Conservation (phyloP, 2,113 vertebrate genomes). For the Perca flavescens region DNA sequence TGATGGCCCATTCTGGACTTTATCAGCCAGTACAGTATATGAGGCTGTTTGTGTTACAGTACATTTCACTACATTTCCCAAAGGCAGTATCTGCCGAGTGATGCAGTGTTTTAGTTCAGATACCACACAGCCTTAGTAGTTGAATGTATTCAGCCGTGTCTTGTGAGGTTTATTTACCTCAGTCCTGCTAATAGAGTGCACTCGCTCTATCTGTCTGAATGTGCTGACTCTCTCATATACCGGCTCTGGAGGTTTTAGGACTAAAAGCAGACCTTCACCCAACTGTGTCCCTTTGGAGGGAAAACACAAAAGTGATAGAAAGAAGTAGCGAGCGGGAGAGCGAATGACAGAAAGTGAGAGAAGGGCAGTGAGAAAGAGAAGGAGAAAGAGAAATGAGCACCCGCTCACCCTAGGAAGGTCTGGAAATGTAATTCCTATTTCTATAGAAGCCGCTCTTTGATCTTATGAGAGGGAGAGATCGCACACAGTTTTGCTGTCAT, state of each 20-base stretch:
- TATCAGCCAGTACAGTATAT: conserved; percentile 44
- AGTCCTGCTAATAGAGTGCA: conserved; percentile 80
- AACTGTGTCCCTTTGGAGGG: conserved; percentile 68
- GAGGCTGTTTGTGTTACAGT: conserved; percentile 69
- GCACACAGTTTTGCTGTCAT: conserved; percentile 87
- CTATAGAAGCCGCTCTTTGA: conserved; percentile 86
- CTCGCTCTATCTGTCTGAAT: conserved; percentile 77
- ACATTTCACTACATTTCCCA: conserved; percentile 74
- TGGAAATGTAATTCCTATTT: conserved; percentile 85
- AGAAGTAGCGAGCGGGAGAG: conserved; percentile 39
- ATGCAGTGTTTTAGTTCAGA: conserved; percentile 58
- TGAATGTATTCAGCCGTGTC: conserved; percentile 79
- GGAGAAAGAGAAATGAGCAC: conserved; percentile 65
- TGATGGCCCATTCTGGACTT: conserved; percentile 52
- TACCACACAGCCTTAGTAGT: conserved; percentile 58
- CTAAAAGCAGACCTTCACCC: conserved; percentile 76
- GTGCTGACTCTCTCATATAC: conserved; percentile 77
- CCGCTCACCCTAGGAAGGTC: conserved; percentile 73
- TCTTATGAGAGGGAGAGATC: conserved; percentile 83
- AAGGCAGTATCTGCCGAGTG: conserved; percentile 61
- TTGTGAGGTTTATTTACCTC: conserved; percentile 82
- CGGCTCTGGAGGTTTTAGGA: conserved; percentile 70
- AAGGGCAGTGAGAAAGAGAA: conserved; percentile 7
- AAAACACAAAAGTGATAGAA: conserved; percentile 61
- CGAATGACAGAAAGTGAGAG: conserved; percentile 40